Base-by-base conservation (phyloP, 1,140 invertebrate genomes). In the Neotoxoptera formosana region DNA sequence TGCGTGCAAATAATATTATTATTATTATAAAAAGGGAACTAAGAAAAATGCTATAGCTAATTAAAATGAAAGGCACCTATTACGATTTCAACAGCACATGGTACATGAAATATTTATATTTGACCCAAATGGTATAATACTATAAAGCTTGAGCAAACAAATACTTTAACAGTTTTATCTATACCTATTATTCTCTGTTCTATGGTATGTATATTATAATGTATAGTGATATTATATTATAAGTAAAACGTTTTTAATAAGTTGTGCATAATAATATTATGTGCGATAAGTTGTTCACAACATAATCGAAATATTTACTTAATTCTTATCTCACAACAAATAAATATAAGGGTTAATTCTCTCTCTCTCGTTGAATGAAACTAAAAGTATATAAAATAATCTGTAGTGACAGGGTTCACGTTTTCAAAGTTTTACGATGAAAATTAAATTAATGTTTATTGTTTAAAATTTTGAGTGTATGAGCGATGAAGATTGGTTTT, bases 251-350 rank as follows among this genome's bases (percentile, higher is more conserved):
- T 53, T 89, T 89, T 36, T 34, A 53, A 89, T 88, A 21, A 88
- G 20, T 88, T 51, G 34, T 14, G 20, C 87, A 11, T 51, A 51
- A 89, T 53, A 47, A 86, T 45, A 86, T 41, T 83, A 34, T 3
- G 30, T 48, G 56, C 9, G 88, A 56, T 89, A 56, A 89, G 34
- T 89, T 41, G 41, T 56, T 89, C 25, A 6, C 7, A 56, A 89
- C 51, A 23, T 41, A 89, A 56, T 51, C 47, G 47, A 53, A 88
- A 88, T 88, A 51, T 56, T 53, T 88, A 88, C 47, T 48, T 88
- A 30, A 48, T 88, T 88, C 47, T 88, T n/a, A 88, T 88, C 47
- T 25, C 30, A 34, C 17, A 7, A 88, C 30, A 88, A 88, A 88
- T 48, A 87, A 47, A 87, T 30, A 47, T 87, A 48, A 87, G 25